Evolutionary conservation across 2,113 vertebrate genomes (phyloP).

Genomic region (Neodon shergylaensis): DNA sequence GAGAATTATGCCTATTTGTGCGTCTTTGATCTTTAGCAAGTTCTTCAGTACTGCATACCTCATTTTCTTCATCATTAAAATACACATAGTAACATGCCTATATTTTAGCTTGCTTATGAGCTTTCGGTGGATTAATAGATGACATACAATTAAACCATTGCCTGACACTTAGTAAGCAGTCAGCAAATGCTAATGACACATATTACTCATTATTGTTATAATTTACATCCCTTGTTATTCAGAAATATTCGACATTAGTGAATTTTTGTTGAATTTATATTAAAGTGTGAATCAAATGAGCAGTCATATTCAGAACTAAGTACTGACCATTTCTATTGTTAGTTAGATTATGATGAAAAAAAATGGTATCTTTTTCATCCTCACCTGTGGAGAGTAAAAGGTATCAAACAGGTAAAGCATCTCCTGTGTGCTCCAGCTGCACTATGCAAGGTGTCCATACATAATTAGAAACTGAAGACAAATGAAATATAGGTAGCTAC

Average conservation of each 20-base stretch:
- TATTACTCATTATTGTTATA: background rate
- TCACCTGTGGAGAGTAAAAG: background rate
- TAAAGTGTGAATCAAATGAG: slow-evolving; percentile 23
- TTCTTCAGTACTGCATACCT: background rate
- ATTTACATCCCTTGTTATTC: slow-evolving; percentile 12
- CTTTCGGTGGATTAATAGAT: background rate
- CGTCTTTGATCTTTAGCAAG: slow-evolving; percentile 7
- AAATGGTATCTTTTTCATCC: background rate
- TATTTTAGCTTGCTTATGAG: slow-evolving; percentile 44
- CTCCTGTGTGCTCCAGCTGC: background rate
- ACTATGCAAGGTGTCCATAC: background rate
- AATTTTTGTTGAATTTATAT: slow-evolving; percentile 51
- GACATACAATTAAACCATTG: slow-evolving; percentile 51
- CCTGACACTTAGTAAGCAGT: slow-evolving; percentile 26
- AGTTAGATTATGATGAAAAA: slow-evolving; percentile 11
- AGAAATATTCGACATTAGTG: slow-evolving; percentile 16
- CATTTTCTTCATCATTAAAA: slow-evolving; percentile 44
- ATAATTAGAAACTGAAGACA: background rate
- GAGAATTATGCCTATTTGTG: background rate
- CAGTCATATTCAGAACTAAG: background rate
- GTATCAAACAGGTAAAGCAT: background rate
- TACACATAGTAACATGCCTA: background rate
- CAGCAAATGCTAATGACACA: background rate
- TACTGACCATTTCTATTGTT: background rate
- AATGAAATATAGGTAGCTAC: background rate